A percentile compares a stretch with the other conserved stretches of the same genome.
These are phyloP conservation scores for Iselma pallidipennis DNA, from an alignment of 2,888 invertebrate genomes.

Conservation along the genomic window DNA sequence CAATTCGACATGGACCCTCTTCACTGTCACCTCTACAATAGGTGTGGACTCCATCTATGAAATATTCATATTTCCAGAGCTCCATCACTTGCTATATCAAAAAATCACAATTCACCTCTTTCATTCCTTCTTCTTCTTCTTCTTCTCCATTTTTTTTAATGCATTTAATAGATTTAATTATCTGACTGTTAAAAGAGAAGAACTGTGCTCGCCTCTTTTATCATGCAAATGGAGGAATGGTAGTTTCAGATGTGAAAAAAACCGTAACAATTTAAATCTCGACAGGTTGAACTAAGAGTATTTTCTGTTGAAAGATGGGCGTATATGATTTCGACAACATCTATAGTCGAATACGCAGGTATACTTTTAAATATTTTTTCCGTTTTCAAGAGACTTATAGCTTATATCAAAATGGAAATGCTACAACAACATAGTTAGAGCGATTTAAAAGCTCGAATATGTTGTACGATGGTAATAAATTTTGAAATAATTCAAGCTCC, in stretches of 20 bases:
- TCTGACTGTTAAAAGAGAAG: constrained; percentile 27
- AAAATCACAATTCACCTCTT: constrained; percentile 10
- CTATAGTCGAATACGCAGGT: background rate
- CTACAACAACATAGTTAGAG: background rate
- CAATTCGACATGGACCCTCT: constrained; percentile 50
- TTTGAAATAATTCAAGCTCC: constrained; percentile 9
- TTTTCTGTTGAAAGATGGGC: constrained; percentile 22
- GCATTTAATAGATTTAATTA: background rate
- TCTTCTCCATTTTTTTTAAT: background rate
- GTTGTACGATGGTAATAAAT: constrained; percentile 11
- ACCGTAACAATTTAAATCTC: constrained; percentile 13
- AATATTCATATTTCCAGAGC: constrained; percentile 46
- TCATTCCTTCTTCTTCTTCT: background rate
- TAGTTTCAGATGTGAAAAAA: constrained; percentile 20
- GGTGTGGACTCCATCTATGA: constrained; percentile 52
- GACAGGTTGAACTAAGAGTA: constrained; percentile 9
- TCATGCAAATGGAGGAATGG: constrained; percentile 18
- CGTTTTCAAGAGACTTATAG: background rate
- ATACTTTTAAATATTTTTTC: no score
- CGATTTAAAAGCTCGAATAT: background rate
- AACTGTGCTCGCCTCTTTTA: constrained; percentile 8
- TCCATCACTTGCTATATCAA: background rate
- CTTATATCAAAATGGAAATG: background rate
- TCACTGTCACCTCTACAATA: constrained; percentile 52
- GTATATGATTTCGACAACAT: constrained; percentile 1